Evolutionary conservation across 2,113 vertebrate species (phyloP), one percentile per base, ranked within the genome.

Genomic region (Nannobrachium achirus): DNA sequence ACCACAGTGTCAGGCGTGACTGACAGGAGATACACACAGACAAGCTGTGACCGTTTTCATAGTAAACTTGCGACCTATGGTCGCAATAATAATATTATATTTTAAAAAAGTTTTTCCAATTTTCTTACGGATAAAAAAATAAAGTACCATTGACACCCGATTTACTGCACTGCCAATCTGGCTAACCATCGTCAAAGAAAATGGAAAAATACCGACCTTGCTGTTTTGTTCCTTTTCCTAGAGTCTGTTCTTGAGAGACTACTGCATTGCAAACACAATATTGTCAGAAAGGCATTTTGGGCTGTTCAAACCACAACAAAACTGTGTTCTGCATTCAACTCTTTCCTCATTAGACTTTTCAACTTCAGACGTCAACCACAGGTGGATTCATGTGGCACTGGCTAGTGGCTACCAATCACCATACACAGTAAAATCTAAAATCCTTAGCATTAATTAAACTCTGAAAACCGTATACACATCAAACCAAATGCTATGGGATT

Each of bases 101-200:
- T n/a, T n/a, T n/a, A n/a, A n/a, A n/a, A n/a, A n/a, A n/a, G n/a
- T n/a, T n/a, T n/a, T n/a, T n/a, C n/a, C n/a, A n/a, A 6, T 0
- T 3, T 48, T 11, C 11, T 6, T 48, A 48, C 11, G 1, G n/a
- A 48, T 48, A 48, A 48, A 48, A 13, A 46, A 46, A 46, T 3
- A 1, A 13, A 0, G 8, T 11, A 33, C 39, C 48, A 33, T 55
- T 16, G 44, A 61, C 69, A 68, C 38, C 61, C 19, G 75, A 72
- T 68, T 50, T 8, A 61, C 72, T 38, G 61, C 75, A 68, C 72
- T 60, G 41, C 50, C n/a, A n/a, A n/a, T n/a, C n/a, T n/a, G n/a
- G n/a, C n/a, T n/a, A n/a, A n/a, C n/a, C n/a, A n/a, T n/a, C n/a
- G n/a, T n/a, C n/a, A n/a, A n/a, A n/a, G n/a, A n/a, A n/a, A n/a